Conservation (phyloP, 2,797 vertebrate genomes). For the Sarcoramphus papa region DNA sequence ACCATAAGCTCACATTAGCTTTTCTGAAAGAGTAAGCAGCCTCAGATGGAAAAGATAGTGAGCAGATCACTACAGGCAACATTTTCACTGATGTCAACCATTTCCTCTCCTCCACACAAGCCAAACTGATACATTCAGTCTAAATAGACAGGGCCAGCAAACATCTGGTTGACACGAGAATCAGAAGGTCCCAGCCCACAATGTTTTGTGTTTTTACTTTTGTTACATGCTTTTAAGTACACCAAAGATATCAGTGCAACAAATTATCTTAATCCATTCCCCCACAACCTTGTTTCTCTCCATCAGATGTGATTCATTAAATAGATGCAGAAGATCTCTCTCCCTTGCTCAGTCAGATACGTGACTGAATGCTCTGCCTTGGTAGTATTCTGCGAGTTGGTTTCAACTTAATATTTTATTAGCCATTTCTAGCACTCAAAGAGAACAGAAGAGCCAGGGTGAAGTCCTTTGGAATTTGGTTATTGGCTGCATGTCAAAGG, state of each 20-base stretch:
- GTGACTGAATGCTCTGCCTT: not conserved
- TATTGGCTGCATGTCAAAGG: conserved; percentile 23
- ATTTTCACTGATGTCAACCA: conserved; percentile 30
- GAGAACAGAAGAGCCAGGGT: not conserved
- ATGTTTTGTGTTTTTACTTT: not conserved
- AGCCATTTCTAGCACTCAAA: not conserved
- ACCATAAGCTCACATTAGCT: not conserved
- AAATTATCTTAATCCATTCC: not conserved
- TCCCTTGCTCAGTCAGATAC: not conserved
- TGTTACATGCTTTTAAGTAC: not conserved
- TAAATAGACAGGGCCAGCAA: conserved; percentile 28
- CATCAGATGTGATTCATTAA: not conserved
- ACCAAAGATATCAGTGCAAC: not conserved
- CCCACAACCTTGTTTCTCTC: not conserved
- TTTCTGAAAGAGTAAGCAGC: not conserved
- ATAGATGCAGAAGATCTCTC: not conserved
- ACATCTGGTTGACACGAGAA: conserved; percentile 35
- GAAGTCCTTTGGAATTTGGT: not conserved
- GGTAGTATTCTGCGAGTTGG: not conserved
- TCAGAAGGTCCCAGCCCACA: not conserved
- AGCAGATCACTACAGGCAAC: conserved; percentile 1
- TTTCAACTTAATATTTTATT: not conserved
- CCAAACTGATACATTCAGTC: not conserved
- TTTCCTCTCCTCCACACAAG: conserved; percentile 11
- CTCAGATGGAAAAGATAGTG: conserved; percentile 14